Conservation (phyloP, 2,113 vertebrate genomes). For the Microtus pennsylvanicus region DNA sequence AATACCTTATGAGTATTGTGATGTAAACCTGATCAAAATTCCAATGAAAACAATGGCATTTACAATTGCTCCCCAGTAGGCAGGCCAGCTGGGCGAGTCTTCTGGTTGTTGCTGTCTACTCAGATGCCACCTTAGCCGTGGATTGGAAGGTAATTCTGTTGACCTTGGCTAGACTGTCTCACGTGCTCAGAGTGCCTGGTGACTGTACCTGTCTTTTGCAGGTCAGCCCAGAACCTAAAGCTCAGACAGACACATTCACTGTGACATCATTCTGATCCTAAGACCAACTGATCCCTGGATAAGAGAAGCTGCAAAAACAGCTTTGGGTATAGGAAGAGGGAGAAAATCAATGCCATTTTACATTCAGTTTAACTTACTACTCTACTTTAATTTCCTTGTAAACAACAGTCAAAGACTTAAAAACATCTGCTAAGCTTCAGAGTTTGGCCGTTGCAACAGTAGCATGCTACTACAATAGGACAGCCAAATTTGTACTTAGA, state of each 20-base stretch:
- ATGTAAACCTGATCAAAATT: not conserved
- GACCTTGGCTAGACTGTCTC: not conserved
- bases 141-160: not conserved
- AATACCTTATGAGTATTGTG: not conserved
- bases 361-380: not conserved
- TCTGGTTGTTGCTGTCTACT: not conserved
- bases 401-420: constrained; percentile 33
- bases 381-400: constrained; percentile 19
- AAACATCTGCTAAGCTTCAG: constrained; percentile 58
- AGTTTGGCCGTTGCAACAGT: not conserved
- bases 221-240: not conserved
- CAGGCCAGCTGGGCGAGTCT: not conserved
- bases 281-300: not conserved
- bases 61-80: not conserved
- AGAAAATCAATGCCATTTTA: not conserved
- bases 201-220: not conserved
- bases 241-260: not conserved
- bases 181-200: not conserved
- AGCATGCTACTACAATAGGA: not conserved
- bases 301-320: not conserved
- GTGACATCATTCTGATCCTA: not conserved
- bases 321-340: not conserved
- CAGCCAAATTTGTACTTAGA: constrained; percentile 66
- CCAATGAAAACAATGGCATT: not conserved
- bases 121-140: not conserved